phyloP scores from a whole-genome alignment of 2,113 vertebrate genomes.

The Pollimyrus isidori region DNA sequence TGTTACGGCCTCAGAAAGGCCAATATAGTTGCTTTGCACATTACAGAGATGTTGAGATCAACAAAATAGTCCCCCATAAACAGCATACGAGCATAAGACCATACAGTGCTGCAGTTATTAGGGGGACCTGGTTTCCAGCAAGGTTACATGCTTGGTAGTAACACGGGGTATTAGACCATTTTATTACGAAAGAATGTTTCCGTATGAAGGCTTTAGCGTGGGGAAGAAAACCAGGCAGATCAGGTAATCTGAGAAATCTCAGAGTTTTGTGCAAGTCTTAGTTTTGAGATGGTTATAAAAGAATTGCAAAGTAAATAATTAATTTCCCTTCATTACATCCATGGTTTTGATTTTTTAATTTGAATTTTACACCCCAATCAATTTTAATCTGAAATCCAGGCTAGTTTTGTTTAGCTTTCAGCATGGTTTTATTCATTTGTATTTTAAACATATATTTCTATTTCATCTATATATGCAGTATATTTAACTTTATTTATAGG shows the following conservation, averaged over 20 bases:
- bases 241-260: slow-evolving; percentile 27
- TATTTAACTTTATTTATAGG: neutral
- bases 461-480: neutral
- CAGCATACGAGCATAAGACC: neutral
- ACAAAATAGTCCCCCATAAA: neutral
- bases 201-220: slow-evolving; percentile 2
- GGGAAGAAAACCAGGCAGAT: slow-evolving; percentile 8
- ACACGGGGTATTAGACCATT: slow-evolving; percentile 15
- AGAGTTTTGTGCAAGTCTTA: slow-evolving; percentile 17
- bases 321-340: neutral
- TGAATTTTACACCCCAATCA: slow-evolving; percentile 21
- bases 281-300: slow-evolving; percentile 25
- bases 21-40: neutral
- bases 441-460: neutral
- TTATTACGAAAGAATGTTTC: slow-evolving; percentile 33
- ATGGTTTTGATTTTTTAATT: neutral
- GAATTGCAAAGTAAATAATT: slow-evolving; percentile 21
- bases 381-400: neutral
- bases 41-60: neutral
- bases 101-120: neutral
- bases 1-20: neutral
- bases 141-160: neutral
- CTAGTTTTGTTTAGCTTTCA: neutral
- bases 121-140: neutral
- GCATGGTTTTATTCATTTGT: neutral